Evolutionary conservation across 1,140 invertebrate genomes (phyloP), one percentile per base, ranked within the genome.

Genomic region (Coenobita brevimanus): DNA sequence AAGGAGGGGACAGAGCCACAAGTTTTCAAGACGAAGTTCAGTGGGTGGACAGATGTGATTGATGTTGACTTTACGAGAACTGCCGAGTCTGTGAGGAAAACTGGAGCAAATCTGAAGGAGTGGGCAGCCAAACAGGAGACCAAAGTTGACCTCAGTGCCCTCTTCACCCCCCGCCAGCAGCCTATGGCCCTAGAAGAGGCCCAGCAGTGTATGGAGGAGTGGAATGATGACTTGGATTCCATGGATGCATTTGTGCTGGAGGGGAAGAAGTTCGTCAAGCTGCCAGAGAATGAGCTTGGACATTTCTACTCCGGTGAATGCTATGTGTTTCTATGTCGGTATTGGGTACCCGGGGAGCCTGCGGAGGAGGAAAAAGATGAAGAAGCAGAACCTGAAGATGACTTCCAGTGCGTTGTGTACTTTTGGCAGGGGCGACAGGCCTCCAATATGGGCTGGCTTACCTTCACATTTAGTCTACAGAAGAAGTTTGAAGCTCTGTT

Each of bases 201-300:
- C 0, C 95, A 96, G 90, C 96, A 97, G 91, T 93, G 99, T 33
- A 97, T 98, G 92, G 93, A 95, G 89, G 97, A 98, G 91, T 99
- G 97, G 97, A 98, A 98, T 93, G 97, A 98, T 89, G 98, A 99
- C 93, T 94, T 99, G 75, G 98, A 99, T 92, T 96, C 96, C 54
- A 99, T 99, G 97, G 98, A 99, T 93, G 95, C 97, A 0, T 99
- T 99, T 93, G 98, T 99, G n/a, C 93, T 99, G 71, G 98, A 99
- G 94, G 97, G 97, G 0, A 97, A 97, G 91, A 99, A 99, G 93
- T 99, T 99, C 94, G 97, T 99, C 10, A 94, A 97, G 21, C 93
- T 99, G 73, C 98, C 98, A 0, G 97, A 99, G 93, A 95, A 98
- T 92, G 99, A 99, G 93, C 93, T 98, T 33, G 98, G 95, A 62